These are phyloP conservation scores for Epicampocera succincta DNA, from an alignment of 2,888 invertebrate genomes.

Conservation along the genomic window DNA sequence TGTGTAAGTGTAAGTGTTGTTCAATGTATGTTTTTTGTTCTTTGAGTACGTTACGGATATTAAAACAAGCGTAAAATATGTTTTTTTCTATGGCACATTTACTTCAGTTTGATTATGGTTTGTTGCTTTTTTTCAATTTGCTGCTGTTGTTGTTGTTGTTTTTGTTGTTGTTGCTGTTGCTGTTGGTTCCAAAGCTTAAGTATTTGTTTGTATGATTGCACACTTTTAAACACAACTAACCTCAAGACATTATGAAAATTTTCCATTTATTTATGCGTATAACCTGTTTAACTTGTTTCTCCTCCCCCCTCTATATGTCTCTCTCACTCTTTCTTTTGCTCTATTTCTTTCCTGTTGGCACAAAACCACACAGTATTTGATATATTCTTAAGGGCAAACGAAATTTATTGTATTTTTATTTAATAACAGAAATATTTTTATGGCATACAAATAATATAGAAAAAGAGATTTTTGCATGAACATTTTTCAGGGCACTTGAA, in stretches of 20 bases:
- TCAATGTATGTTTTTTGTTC: too few species aligned
- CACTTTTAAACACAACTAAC: background rate
- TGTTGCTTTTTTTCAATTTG: background rate
- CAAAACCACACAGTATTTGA: background rate
- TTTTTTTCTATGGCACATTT: slow-evolving; percentile 2
- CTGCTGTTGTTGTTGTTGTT: slow-evolving; percentile 10
- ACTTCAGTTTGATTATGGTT: slow-evolving; percentile 10
- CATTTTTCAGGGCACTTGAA: background rate
- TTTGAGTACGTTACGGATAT: slow-evolving; percentile 5
- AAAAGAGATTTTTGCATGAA: background rate
- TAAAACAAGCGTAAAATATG: slow-evolving; percentile 48
- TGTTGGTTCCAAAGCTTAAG: background rate
- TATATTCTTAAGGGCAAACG: slow-evolving; percentile 5
- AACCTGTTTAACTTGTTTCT: background rate
- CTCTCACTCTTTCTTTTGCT: too few species aligned
- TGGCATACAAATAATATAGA: background rate
- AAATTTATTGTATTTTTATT: slow-evolving; percentile 32
- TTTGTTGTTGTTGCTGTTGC: background rate
- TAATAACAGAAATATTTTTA: slow-evolving; percentile 28
- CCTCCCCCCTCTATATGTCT: too few species aligned
- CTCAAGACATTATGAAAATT: background rate
- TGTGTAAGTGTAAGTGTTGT: background rate
- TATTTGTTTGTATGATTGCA: background rate
- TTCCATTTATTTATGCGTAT: background rate
- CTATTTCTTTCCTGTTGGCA: slow-evolving; percentile 9